Conservation (phyloP, 2,797 vertebrate genomes). For the Coreius guichenoti region DNA sequence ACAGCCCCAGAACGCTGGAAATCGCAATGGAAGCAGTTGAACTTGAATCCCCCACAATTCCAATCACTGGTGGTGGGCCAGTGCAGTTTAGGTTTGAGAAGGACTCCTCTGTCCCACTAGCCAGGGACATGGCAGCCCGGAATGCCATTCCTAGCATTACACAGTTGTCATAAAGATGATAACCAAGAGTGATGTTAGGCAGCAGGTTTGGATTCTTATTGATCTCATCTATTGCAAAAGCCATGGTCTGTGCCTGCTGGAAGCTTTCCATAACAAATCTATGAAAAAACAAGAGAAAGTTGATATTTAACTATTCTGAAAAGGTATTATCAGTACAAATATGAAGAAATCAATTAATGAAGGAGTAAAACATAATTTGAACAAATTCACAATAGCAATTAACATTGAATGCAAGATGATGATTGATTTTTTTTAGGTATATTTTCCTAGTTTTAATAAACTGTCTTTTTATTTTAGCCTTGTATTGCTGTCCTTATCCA, state of each 20-base stretch:
- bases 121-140: constrained; percentile 71
- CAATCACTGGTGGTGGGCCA: constrained; percentile 60
- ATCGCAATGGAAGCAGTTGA: constrained; percentile 68
- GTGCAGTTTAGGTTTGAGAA: constrained; percentile 47
- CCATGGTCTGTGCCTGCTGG: constrained; percentile 64
- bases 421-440: not conserved
- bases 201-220: constrained; percentile 73
- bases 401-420: not conserved
- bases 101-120: constrained; percentile 53
- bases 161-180: constrained; percentile 78
- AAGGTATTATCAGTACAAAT: not conserved
- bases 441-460: not conserved
- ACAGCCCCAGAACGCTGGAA: constrained; percentile 64
- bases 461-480: not conserved
- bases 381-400: not conserved
- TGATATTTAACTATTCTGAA: not conserved
- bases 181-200: constrained; percentile 77
- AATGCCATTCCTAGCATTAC: constrained; percentile 71
- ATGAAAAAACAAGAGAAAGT: constrained; percentile 18
- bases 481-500: not conserved
- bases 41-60: constrained; percentile 65
- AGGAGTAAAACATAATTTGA: not conserved
- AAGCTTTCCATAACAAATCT: constrained; percentile 71
- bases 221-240: constrained; percentile 74
- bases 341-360: not conserved